Evolutionary conservation across 2,113 vertebrate genomes (phyloP).

Genomic region (Isurus oxyrinchus): DNA sequence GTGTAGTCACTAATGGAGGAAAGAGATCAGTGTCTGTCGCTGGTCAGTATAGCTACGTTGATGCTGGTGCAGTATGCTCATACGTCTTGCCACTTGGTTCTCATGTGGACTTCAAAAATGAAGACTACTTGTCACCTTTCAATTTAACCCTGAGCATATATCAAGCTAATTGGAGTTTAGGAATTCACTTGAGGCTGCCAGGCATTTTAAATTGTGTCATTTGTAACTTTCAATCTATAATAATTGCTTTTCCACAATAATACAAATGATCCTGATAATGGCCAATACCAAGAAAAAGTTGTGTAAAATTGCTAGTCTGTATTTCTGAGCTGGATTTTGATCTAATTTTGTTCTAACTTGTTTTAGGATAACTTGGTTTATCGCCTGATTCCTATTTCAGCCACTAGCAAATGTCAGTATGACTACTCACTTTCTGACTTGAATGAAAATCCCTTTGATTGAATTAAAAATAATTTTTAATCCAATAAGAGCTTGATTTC

Average conservation of each 20-base stretch:
- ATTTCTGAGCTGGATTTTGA: background rate
- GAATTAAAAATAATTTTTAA: background rate
- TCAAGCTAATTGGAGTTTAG: background rate
- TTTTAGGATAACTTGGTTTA: background rate
- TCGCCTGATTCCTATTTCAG: background rate
- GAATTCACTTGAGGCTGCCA: background rate
- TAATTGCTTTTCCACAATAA: background rate
- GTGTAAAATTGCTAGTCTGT: background rate
- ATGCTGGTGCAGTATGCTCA: background rate
- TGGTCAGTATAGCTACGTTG: background rate
- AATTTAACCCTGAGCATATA: background rate
- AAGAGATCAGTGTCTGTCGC: background rate
- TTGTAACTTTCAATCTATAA: background rate
- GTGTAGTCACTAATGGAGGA: background rate
- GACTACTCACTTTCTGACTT: background rate
- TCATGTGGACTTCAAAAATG: background rate
- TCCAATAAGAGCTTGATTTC: background rate
- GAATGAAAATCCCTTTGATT: background rate
- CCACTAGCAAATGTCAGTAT: background rate
- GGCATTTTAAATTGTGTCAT: background rate
- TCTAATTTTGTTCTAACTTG: background rate
- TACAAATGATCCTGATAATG: background rate
- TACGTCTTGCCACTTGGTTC: background rate
- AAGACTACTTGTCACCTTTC: background rate
- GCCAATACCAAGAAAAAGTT: background rate